Base-by-base conservation (phyloP, 1,140 invertebrate species). In the Geopemphigus sp. region DNA sequence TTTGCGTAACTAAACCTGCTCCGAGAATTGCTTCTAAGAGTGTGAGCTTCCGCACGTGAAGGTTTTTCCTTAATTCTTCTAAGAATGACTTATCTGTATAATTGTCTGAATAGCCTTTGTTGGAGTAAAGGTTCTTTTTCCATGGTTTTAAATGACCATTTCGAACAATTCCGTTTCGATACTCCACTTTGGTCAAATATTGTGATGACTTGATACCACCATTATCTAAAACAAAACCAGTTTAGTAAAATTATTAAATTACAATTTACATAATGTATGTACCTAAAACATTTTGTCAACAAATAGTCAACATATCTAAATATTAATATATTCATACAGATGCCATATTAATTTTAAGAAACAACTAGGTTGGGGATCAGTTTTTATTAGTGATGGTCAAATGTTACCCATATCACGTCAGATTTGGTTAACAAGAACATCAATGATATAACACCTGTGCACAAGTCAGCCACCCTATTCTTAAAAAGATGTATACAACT, bases 51-150 rank as follows among this genome's bases (percentile, higher is more conserved):
- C 91, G 88, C 11, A 93, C 87, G 84, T 93, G 89, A 17, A 94
- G 86, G 87, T 98, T 98, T 83, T 92, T 96, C 81, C 89, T 89
- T 54, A 98, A 84, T 82, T 97, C 92, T 84, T 93, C 90, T 14
- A 98, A 86, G 85, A 98, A 98, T 50, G 89, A 88, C 47, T 89
- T 88, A 85, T 96, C 93, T 0, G 95, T 96, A 84, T 97, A 97
- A 87, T 98, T 97, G 84, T 98, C 96, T 0, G 94, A 92, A 83
- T 93, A 92, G 56, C 90, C 91, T 81, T 92, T 89, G 84, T 95
- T 92, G 84, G 94, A 92, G 83, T 97, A 98, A 22, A 98, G 87
- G 84, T 95, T 93, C 87, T 96, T 97, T 81, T 89, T 88, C 95
- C 95, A 97, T 22, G 87, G 86, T 83, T 64, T 82, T 5, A 47